Base-by-base conservation (phyloP, 2,888 invertebrate genomes). In the Liopterus haemorrhoidalis region DNA sequence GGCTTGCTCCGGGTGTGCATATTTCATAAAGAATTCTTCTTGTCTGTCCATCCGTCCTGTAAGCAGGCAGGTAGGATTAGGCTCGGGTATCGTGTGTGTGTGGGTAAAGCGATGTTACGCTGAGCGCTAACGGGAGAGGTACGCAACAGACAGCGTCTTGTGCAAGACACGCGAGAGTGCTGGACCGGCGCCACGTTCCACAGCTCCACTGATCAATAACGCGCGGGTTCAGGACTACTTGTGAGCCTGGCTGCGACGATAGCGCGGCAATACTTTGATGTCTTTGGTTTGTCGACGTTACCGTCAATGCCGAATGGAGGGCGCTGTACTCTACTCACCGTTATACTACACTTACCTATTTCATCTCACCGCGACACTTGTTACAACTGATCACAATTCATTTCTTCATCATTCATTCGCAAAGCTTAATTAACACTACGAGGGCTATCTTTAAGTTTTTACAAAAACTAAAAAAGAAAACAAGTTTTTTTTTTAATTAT, bases 211-310 rank as follows among this genome's bases (percentile, higher is more conserved):
- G n/a, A n/a, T n/a, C n/a, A n/a, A n/a, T n/a, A n/a, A n/a, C n/a
- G n/a, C n/a, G n/a, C n/a, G n/a, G n/a, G n/a, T n/a, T n/a, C n/a
- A n/a, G n/a, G n/a, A n/a, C n/a, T n/a, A n/a, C n/a, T n/a, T n/a
- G 33, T 8, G 9, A n/a, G 33, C 16, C 4, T 6, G 5, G 9
- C 28, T 14, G 18, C 12, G 19, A 9, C 33, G 8, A 25, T 25
- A 25, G n/a, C 25, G 25, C 5, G 25, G 25, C 25, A 25, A 25
- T 25, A 25, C 5, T 25, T 25, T 25, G 3, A 25, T 25, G 25
- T 25, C 25, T 25, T 25, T 25, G 25, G 25, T 25, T 25, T 25
- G 25, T 25, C 25, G 25, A 25, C 25, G 12, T 25, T 12, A 5
- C n/a, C n/a, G 12, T 5, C 12, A 11, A 2, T 3, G 12, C n/a